A percentile compares a stretch with the other conserved stretches of the same genome.
Evolutionary conservation across 2,888 invertebrate species (phyloP).

Genomic region (Toxonevra muliebris): DNA sequence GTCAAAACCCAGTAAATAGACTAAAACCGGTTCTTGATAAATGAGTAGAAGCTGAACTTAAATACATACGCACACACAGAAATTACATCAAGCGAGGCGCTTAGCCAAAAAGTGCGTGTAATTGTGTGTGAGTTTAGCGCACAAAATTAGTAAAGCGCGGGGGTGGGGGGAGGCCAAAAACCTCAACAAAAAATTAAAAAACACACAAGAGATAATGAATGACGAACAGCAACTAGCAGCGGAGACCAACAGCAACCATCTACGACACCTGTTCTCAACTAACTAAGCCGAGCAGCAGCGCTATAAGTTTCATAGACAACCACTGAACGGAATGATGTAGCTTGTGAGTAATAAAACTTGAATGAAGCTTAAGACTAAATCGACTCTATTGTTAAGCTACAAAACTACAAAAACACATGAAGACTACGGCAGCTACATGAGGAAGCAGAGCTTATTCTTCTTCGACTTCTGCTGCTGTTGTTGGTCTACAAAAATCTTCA

Average conservation of each 20-base stretch:
- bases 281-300: constrained; percentile 6
- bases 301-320: not conserved
- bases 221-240: constrained; percentile 1
- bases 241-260: constrained; percentile 6
- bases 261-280: constrained; percentile 25
- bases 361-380: too few relatives aligned
- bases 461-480: constrained; percentile 2
- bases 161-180: constrained; percentile 14
- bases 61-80: too few relatives aligned
- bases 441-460: not conserved
- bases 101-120: constrained; percentile 15
- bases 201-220: not conserved
- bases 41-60: too few relatives aligned
- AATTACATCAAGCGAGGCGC: too few relatives aligned
- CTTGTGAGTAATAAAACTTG: too few relatives aligned
- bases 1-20: constrained; percentile 26
- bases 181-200: constrained; percentile 6
- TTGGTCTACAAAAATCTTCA: not conserved
- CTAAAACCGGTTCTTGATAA: not conserved
- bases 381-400: constrained; percentile 1
- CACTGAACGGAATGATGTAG: too few relatives aligned
- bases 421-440: too few relatives aligned
- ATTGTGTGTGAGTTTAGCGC: not conserved
- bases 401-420: constrained; percentile 16
- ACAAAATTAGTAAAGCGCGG: not conserved